Percentiles rank a stretch among this genome's conserved stretches.
Conservation (phyloP, 2,888 invertebrate genomes). For the Zygogramma bicolorata region DNA sequence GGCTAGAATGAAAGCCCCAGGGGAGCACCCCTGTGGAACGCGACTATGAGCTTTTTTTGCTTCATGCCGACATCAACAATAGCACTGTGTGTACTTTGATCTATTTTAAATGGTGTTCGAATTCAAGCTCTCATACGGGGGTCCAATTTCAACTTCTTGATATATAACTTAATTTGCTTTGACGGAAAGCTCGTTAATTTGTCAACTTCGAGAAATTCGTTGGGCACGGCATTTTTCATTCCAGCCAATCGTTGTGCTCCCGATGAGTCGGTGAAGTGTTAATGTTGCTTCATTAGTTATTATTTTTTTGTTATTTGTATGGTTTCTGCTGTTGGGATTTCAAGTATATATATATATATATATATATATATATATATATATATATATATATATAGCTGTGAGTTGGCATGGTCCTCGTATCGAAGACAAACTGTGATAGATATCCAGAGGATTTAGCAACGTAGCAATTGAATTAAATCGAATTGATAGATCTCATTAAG, state of each 20-base stretch:
- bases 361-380: too few species aligned
- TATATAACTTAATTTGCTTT: constrained; percentile 53
- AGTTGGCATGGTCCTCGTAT: too few species aligned
- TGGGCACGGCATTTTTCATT: neutral
- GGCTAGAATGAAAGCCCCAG: constrained; percentile 33
- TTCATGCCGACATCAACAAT: constrained; percentile 43
- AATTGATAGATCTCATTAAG: too few species aligned
- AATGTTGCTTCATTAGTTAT: too few species aligned
- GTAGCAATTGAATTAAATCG: too few species aligned
- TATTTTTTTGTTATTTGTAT: too few species aligned
- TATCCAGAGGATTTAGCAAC: too few species aligned
- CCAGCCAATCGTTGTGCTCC: neutral
- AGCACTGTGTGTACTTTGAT: constrained; percentile 44
- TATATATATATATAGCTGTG: too few species aligned
- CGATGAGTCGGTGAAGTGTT: too few species aligned
- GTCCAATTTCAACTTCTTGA: constrained; percentile 50
- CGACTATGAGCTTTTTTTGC: constrained; percentile 28
- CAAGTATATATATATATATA: too few species aligned
- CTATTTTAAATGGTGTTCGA: constrained; percentile 41
- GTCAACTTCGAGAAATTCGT: constrained; percentile 16
- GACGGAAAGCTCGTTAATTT: constrained; percentile 47
- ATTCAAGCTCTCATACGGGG: constrained; percentile 29
- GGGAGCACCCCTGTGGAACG: constrained; percentile 42
- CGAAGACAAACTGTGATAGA: too few species aligned
- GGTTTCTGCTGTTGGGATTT: too few species aligned